Conservation (phyloP, 2,888 invertebrate genomes). For the Drosophila acutilabella region DNA sequence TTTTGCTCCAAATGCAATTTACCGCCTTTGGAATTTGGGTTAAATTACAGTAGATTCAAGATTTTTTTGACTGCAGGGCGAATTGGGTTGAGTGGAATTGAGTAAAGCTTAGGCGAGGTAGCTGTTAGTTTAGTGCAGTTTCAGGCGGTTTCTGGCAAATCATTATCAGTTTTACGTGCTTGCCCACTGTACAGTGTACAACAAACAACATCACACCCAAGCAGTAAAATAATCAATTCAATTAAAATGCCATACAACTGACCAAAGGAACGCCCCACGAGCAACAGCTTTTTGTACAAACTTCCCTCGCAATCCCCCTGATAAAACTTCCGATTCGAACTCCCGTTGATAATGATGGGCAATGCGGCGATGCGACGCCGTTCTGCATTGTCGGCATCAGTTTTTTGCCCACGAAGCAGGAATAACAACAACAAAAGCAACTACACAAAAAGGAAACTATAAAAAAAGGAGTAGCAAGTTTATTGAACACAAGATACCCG, state of each 20-base stretch:
- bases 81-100: slow-evolving; percentile 27
- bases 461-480: neutral
- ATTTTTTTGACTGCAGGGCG: slow-evolving; percentile 63
- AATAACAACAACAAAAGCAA: slow-evolving; percentile 3
- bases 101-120: slow-evolving; percentile 2
- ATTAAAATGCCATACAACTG: slow-evolving; percentile 79
- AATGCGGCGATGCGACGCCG: slow-evolving; percentile 33
- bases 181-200: slow-evolving; percentile 31
- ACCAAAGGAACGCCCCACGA: slow-evolving; percentile 62
- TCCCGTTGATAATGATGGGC: slow-evolving; percentile 72
- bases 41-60: slow-evolving; percentile 77
- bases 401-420: slow-evolving; percentile 28
- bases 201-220: slow-evolving; percentile 76
- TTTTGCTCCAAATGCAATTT: slow-evolving; percentile 78
- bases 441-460: slow-evolving; percentile 10
- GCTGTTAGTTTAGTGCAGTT: slow-evolving; percentile 30
- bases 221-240: slow-evolving; percentile 79
- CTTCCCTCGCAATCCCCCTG: neutral
- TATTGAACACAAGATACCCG: neutral
- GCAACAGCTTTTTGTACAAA: slow-evolving; percentile 43
- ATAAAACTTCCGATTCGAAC: neutral
- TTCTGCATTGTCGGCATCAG: slow-evolving; percentile 52
- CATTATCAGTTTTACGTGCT: slow-evolving; percentile 62
- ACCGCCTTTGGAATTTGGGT: slow-evolving; percentile 75
- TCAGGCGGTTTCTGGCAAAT: slow-evolving; percentile 54